Evolutionary conservation across 2,888 invertebrate species (phyloP), one percentile per base, ranked within the genome.

Genomic region (Synergus gifuensis): DNA sequence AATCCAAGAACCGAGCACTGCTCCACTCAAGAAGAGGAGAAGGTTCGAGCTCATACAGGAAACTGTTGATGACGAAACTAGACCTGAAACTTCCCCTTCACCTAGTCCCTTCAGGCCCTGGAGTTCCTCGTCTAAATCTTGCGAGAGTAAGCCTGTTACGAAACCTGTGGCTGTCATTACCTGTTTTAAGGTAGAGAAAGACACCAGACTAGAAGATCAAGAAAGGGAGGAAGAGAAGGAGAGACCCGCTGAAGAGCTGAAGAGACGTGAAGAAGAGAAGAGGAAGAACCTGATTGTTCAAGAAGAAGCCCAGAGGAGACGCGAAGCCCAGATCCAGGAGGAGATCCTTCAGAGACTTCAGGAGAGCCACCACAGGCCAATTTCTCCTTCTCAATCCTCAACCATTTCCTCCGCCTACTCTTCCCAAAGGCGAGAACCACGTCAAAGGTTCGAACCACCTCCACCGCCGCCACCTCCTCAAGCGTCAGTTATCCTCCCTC

Each of bases 1-100:
- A 87, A 93, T 95, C 5, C 90, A 92, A 22, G 93, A 93, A 79
- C 73, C 88, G 91, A 85, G 90, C 91, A 90, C 93, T 83, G 93
- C 94, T 2, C 96, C 96, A 0, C 93, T 96, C 0, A 96, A 96
- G 91, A 97, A 97, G 90, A 94, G 96, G 64, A 81, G 90, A 60
- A 82, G 88, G 40, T 90, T 86, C 85, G 88, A 88, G 89, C 92
- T 85, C 2, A 79, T 83, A 60, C 80, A 83, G 58, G 76, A 83
- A 44, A 92, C 92, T 0, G 93, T 92, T 83, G 92, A 93, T 83
- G 89, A 89, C 28, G 90, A 89, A 46, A 86, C 86, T 7, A 81
- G 88, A 69, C 86, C 87, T 0, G 85, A 82, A 16, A 81, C 79
- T 36, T 86, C 86, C 4, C 92, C 94, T 79, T 88, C 92, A 0